Evolutionary conservation across 2,888 invertebrate species (phyloP).

Genomic region (Tenodera sinensis): DNA sequence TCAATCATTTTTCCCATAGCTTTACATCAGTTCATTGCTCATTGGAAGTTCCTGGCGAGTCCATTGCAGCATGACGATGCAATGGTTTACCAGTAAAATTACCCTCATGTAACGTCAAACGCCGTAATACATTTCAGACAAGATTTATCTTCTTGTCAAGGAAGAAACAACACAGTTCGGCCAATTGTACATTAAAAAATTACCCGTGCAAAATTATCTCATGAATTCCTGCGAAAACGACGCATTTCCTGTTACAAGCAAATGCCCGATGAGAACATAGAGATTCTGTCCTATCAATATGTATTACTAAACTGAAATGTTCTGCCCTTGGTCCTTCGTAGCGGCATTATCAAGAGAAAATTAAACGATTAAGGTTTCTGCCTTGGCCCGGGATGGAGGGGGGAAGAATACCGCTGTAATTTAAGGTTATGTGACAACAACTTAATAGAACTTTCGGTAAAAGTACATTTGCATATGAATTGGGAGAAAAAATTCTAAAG

Average conservation of each 20-base stretch:
- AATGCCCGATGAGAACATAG: not conserved
- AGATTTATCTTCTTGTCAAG: not conserved
- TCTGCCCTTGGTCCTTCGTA: not conserved
- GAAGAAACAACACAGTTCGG: not conserved
- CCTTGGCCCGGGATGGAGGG: not conserved
- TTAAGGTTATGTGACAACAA: not conserved
- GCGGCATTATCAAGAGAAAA: not conserved
- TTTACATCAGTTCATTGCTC: too few relatives aligned
- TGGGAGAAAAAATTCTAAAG: not conserved
- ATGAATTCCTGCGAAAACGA: not conserved
- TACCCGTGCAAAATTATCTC: not conserved
- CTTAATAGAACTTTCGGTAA: not conserved
- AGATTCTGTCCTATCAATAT: not conserved
- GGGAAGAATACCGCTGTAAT: not conserved
- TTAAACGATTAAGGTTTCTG: not conserved
- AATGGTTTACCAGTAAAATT: not conserved
- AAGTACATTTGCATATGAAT: not conserved
- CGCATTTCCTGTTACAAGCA: not conserved
- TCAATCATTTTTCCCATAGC: too few relatives aligned
- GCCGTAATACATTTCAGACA: not conserved
- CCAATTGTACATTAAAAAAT: not conserved
- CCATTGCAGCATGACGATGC: not conserved
- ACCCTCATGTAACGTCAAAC: not conserved
- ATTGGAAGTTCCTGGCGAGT: too few relatives aligned
- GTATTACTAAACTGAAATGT: not conserved